Percentiles rank a stretch among this genome's conserved stretches.
phyloP scores from a whole-genome alignment of 2,113 vertebrate genomes.

The Chauna torquata region DNA sequence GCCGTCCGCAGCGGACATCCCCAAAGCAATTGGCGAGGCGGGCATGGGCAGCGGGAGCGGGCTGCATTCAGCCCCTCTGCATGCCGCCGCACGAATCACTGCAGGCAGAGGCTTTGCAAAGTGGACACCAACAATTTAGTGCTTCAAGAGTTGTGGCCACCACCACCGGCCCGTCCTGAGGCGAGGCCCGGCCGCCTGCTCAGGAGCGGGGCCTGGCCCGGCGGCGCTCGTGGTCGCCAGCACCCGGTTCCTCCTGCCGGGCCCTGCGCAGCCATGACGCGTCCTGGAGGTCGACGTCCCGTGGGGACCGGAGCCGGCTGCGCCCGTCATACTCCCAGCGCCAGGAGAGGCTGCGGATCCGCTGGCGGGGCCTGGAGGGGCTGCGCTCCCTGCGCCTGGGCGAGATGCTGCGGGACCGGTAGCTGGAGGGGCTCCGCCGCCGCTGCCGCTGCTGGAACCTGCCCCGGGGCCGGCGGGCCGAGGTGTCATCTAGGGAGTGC shows the following conservation, averaged over 20 bases:
- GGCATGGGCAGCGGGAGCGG: too few species aligned
- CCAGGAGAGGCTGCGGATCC: too few species aligned
- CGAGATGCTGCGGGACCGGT: too few species aligned
- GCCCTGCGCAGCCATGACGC: not conserved
- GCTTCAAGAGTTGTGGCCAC: not conserved
- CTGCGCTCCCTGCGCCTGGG: not conserved
- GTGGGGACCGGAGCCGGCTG: not conserved
- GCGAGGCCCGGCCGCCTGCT: not conserved
- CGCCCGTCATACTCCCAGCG: not conserved
- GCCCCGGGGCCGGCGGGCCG: not conserved
- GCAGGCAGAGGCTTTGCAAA: too few species aligned
- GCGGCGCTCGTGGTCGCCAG: not conserved
- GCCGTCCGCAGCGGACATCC: too few species aligned
- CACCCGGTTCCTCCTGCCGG: not conserved
- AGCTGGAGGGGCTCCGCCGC: too few species aligned
- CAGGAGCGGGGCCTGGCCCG: not conserved
- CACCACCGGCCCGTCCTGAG: not conserved
- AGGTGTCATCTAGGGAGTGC: not conserved
- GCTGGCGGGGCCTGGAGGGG: too few species aligned
- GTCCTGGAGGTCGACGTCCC: not conserved
- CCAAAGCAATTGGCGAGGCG: too few species aligned
- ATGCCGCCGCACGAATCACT: too few species aligned
- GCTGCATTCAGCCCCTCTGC: too few species aligned
- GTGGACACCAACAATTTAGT: too few species aligned
- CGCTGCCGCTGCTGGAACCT: not conserved